phyloP scores from a whole-genome alignment of 2,888 invertebrate species.

The Habroteleia sp. region DNA sequence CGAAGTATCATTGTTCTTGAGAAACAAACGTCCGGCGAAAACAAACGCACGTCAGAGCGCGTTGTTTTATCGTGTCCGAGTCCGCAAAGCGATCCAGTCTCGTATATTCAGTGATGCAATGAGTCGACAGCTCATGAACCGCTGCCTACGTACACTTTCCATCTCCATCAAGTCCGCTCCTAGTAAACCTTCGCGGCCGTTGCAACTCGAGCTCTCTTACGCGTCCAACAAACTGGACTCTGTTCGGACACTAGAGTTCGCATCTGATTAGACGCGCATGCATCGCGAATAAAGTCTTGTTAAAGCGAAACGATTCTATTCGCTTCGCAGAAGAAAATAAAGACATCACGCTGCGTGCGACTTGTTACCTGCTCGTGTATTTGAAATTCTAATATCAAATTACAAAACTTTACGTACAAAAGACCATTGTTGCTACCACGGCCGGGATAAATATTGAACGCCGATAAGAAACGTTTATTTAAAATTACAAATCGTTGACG shows the following conservation, averaged over 20 bases:
- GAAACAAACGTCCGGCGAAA: conserved; percentile 15
- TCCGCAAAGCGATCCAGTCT: conserved; percentile 60
- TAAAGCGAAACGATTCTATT: conserved; percentile 50
- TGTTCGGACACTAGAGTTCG: conserved; percentile 43
- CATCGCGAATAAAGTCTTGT: conserved; percentile 45
- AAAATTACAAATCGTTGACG: conserved; percentile 20
- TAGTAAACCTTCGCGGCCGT: conserved; percentile 57
- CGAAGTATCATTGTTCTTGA: conserved; percentile 37
- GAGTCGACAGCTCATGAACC: conserved; percentile 53
- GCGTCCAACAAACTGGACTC: conserved; percentile 55
- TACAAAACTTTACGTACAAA: conserved; percentile 35
- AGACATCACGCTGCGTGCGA: conserved; percentile 37
- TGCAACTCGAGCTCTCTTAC: conserved; percentile 38
- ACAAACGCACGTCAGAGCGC: conserved; percentile 37
- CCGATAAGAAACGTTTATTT: conserved; percentile 9
- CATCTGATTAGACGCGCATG: conserved; percentile 58
- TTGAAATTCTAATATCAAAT: conserved; percentile 50
- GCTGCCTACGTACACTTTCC: conserved; percentile 61
- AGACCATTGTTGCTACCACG: conserved; percentile 18
- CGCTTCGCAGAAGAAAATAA: conserved; percentile 44
- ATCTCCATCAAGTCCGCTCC: conserved; percentile 45
- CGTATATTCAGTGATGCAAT: conserved; percentile 64
- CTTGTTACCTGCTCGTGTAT: conserved; percentile 18
- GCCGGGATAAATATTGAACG: conserved; percentile 23
- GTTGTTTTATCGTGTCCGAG: conserved; percentile 56